Conservation (phyloP, 2,113 vertebrate species). For the Pseudopodoces humilis region DNA sequence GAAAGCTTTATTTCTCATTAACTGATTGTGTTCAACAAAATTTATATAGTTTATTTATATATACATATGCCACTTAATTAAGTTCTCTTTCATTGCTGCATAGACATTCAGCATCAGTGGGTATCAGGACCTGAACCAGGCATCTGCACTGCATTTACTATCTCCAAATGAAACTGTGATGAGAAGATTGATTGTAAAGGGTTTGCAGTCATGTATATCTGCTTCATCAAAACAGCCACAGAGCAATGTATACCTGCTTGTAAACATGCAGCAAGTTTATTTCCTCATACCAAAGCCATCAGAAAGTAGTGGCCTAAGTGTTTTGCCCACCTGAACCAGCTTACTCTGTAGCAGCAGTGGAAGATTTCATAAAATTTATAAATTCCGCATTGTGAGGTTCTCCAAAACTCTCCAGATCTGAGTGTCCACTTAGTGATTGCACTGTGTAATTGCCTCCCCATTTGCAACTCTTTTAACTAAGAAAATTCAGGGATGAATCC, state of each 20-base stretch:
- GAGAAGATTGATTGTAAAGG: background rate
- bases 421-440: background rate
- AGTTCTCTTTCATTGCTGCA: background rate
- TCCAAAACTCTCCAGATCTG: background rate
- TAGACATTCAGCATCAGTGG: background rate
- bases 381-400: background rate
- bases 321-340: background rate
- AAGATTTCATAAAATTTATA: background rate
- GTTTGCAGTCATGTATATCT: background rate
- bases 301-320: background rate
- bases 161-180: background rate
- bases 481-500: background rate
- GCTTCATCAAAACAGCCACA: background rate
- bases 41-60: background rate
- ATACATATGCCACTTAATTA: background rate
- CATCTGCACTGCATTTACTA: background rate
- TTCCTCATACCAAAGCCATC: background rate
- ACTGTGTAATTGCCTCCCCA: background rate
- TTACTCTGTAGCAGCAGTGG: background rate
- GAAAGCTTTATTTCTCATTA: background rate
- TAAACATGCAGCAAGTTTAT: background rate
- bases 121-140: background rate
- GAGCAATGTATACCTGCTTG: background rate
- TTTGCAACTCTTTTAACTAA: background rate
- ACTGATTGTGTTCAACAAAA: background rate